A percentile compares a stretch with the other conserved stretches of the same genome.
Conservation (phyloP, 2,113 vertebrate genomes). For the Otocyon megalotis region DNA sequence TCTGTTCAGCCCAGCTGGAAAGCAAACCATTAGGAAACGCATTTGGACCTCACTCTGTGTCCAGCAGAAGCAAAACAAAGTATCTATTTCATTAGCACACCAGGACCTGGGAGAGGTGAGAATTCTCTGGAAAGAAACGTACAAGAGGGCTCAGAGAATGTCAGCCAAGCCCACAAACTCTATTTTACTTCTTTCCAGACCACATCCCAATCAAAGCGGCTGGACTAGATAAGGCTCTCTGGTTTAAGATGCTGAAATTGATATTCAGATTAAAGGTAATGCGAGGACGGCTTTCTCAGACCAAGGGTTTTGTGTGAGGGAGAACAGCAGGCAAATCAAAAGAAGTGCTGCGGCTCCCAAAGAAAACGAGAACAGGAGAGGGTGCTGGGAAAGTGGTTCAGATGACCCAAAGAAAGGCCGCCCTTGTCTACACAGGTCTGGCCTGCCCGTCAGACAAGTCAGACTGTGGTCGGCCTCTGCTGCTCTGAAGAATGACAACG, state of each 20-base stretch:
- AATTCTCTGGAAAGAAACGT: constrained; percentile 44
- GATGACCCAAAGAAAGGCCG: not conserved
- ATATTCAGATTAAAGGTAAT: constrained; percentile 37
- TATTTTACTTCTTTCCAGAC: constrained; percentile 2
- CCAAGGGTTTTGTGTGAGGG: constrained; percentile 37
- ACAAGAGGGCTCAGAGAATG: not conserved
- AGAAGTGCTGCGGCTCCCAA: not conserved
- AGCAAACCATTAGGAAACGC: constrained; percentile 57
- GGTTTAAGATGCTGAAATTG: not conserved
- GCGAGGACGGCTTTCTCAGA: not conserved
- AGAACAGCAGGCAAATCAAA: not conserved
- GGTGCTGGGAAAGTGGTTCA: not conserved
- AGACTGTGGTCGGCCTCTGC: not conserved
- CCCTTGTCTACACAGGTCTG: not conserved
- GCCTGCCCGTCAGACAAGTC: not conserved
- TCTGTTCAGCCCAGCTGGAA: constrained; percentile 58
- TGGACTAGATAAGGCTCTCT: not conserved
- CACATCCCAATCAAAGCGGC: not conserved
- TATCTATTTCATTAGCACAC: constrained; percentile 57
- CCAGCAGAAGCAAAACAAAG: constrained; percentile 14
- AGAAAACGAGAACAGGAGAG: not conserved
- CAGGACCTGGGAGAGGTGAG: constrained; percentile 14
- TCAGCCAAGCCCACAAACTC: not conserved
- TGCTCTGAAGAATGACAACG: not conserved
- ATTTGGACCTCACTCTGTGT: not conserved